Percentiles rank a stretch among this genome's conserved stretches.
phyloP scores from a whole-genome alignment of 1,140 invertebrate species.

The Leptestheria dahalacensis region DNA sequence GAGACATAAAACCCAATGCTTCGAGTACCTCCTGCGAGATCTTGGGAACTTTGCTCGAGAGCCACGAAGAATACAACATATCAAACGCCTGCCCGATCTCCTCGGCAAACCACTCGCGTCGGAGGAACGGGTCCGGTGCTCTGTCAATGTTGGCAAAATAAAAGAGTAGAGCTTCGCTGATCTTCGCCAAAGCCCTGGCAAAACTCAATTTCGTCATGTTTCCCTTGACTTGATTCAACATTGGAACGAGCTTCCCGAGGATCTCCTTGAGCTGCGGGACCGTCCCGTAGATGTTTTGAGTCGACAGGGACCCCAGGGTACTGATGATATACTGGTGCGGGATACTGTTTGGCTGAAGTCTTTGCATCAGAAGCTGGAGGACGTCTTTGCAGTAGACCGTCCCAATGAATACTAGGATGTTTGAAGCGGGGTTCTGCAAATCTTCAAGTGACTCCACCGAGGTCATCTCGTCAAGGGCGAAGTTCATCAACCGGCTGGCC shows the following conservation, averaged over 20 bases:
- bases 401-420: background rate
- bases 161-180: conserved; percentile 3
- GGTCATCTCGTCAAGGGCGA: conserved; percentile 4
- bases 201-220: background rate
- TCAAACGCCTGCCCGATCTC: background rate
- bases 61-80: background rate
- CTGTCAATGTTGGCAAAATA: conserved; percentile 6
- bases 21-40: conserved; percentile 8
- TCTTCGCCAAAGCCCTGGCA: conserved; percentile 5
- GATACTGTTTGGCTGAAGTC: background rate
- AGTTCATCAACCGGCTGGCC: background rate
- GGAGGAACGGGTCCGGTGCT: background rate
- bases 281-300: conserved; percentile 8
- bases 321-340: background rate
- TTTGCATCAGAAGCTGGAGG: background rate
- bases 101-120: background rate
- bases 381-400: conserved; percentile 9
- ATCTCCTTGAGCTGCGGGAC: background rate
- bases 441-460: background rate
- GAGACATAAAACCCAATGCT: conserved; percentile 4
- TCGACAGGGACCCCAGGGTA: background rate
- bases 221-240: background rate
- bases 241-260: background rate
- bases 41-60: background rate
- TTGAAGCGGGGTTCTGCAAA: background rate